A percentile compares a stretch with the other conserved stretches of the same genome.
Conservation (phyloP, 2,888 invertebrate species). For the Plemyria rubiginata region DNA sequence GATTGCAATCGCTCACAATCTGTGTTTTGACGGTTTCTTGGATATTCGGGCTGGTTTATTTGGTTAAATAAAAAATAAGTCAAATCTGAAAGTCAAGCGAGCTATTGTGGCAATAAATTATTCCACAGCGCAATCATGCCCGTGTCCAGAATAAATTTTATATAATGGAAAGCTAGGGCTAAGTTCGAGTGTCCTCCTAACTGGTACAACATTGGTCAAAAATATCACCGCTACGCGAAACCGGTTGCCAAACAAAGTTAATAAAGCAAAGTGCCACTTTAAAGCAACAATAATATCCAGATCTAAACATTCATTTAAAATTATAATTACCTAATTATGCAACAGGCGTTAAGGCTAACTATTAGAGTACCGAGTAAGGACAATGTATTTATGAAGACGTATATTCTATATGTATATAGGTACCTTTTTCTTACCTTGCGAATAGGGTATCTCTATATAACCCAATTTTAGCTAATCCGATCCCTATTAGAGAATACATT, state of each 20-base stretch:
- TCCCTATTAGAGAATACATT: neutral
- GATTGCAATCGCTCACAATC: constrained; percentile 18
- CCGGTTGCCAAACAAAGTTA: neutral
- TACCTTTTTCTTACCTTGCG: too few relatives aligned
- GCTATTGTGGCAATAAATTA: constrained; percentile 33
- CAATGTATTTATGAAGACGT: too few relatives aligned
- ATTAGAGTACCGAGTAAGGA: too few relatives aligned
- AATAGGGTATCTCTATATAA: neutral
- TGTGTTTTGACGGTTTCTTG: constrained; percentile 5
- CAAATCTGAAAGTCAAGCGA: constrained; percentile 10
- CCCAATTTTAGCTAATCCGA: neutral
- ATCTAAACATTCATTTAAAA: neutral
- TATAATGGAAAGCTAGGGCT: constrained; percentile 47
- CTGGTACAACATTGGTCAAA: neutral
- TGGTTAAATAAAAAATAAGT: constrained; percentile 10
- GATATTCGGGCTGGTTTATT: constrained; percentile 1
- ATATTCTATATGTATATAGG: too few relatives aligned
- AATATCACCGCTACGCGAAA: neutral
- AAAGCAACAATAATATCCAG: neutral
- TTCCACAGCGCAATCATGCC: constrained; percentile 39
- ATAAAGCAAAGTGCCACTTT: neutral
- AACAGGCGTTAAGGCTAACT: too few relatives aligned
- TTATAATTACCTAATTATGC: too few relatives aligned
- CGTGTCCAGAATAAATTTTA: constrained; percentile 49
- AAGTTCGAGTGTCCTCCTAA: constrained; percentile 5